These are phyloP conservation scores for Amphibalanus amphitrite DNA, from an alignment of 1,140 invertebrate species.

Conservation along the genomic window DNA sequence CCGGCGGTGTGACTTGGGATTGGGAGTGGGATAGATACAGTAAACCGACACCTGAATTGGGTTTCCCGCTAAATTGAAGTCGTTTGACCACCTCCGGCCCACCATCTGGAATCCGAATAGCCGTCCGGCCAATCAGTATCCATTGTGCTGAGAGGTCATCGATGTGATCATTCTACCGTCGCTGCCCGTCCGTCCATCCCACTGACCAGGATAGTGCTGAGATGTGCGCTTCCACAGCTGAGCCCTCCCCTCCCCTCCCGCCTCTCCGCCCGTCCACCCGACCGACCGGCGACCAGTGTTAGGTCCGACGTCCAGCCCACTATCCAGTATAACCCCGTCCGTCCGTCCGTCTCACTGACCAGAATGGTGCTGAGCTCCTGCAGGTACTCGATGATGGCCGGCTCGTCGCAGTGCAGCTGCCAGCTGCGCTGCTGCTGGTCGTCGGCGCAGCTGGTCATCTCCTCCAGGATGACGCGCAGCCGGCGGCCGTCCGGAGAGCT, in stretches of 20 bases:
- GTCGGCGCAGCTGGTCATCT: slow-evolving; percentile 67
- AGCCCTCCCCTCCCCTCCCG: no score
- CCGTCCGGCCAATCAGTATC: background rate
- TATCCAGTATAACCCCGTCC: slow-evolving; percentile 50
- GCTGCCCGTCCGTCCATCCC: no score
- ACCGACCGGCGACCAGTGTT: background rate
- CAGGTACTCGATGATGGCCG: slow-evolving; percentile 60
- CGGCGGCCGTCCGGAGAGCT: slow-evolving; percentile 51
- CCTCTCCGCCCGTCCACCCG: no score
- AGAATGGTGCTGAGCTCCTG: slow-evolving; percentile 71
- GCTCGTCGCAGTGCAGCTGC: slow-evolving; percentile 80
- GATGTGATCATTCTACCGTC: no score
- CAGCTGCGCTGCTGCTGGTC: slow-evolving; percentile 83
- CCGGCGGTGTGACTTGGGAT: no score
- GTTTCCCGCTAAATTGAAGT: background rate
- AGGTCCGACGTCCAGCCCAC: background rate
- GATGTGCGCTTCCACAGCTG: no score
- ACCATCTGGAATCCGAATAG: background rate
- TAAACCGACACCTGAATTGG: no score
- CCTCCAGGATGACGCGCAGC: slow-evolving; percentile 55
- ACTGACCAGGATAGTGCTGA: no score
- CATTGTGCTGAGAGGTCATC: no score
- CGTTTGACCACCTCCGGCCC: background rate
- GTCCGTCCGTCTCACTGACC: slow-evolving; percentile 61
- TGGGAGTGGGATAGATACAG: no score